Conservation (phyloP, 2,797 vertebrate species). For the Meda fulgida region DNA sequence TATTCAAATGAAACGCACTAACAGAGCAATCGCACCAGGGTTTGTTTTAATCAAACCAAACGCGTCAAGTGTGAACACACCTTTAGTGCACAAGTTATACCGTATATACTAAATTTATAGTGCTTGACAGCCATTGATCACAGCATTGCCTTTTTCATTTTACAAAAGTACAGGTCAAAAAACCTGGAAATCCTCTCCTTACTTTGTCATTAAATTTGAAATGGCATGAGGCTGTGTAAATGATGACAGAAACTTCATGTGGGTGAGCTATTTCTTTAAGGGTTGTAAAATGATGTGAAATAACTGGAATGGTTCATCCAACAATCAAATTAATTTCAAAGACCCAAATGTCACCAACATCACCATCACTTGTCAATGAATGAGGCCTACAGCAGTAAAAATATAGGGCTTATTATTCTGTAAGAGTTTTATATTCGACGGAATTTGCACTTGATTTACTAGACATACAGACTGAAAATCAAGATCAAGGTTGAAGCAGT, state of each 20-base stretch:
- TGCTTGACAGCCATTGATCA: neutral
- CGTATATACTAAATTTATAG: neutral
- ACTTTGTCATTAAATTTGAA: neutral
- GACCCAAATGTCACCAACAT: slow-evolving; percentile 22
- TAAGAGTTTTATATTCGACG: neutral
- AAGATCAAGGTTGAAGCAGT: slow-evolving; percentile 58
- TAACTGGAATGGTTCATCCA: slow-evolving; percentile 8
- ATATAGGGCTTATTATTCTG: slow-evolving; percentile 6
- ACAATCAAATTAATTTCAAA: slow-evolving; percentile 28
- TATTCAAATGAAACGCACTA: too few relatives aligned
- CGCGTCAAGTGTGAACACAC: neutral
- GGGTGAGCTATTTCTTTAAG: slow-evolving; percentile 9
- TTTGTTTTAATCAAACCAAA: neutral
- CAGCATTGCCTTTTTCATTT: neutral
- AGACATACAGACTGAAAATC: slow-evolving; percentile 56
- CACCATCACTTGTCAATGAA: slow-evolving; percentile 20
- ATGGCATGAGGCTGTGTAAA: neutral
- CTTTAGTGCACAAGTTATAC: neutral
- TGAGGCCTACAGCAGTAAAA: slow-evolving; percentile 3
- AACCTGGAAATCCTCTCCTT: neutral
- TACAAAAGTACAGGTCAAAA: neutral
- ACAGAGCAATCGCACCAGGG: too few relatives aligned
- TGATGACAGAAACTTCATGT: neutral
- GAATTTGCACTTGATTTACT: slow-evolving; percentile 49
- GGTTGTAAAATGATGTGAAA: neutral